Conservation (phyloP, 2,888 invertebrate genomes). For the Dorcus parallelipipedus region DNA sequence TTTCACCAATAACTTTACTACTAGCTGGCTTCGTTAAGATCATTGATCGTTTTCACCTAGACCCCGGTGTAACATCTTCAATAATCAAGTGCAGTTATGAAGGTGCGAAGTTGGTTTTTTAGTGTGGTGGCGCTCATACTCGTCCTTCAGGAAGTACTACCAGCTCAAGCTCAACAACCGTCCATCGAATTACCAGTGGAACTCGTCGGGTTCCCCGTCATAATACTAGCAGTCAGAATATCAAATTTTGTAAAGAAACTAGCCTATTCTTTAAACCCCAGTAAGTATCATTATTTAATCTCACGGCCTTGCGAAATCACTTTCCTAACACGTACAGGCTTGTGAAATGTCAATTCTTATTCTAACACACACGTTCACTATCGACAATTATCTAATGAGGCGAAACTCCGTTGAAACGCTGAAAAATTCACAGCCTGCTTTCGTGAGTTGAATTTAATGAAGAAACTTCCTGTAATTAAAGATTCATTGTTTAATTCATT, state of each 20-base stretch:
- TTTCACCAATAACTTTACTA: slow-evolving; percentile 40
- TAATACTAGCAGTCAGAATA: slow-evolving; percentile 71
- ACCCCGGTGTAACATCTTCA: slow-evolving; percentile 15
- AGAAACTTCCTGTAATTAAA: no score
- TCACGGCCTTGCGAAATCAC: not conserved
- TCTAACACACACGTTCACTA: no score
- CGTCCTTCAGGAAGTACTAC: slow-evolving; percentile 22
- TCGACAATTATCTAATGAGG: no score
- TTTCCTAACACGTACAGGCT: not conserved
- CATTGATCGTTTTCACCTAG: slow-evolving; percentile 28
- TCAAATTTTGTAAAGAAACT: slow-evolving; percentile 82
- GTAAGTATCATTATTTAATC: slow-evolving; percentile 53
- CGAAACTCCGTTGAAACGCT: no score
- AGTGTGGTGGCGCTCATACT: slow-evolving; percentile 17
- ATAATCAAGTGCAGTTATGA: slow-evolving; percentile 28
- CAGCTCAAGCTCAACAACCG: slow-evolving; percentile 40
- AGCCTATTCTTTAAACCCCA: slow-evolving; percentile 76
- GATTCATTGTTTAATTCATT: no score
- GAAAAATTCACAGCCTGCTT: no score
- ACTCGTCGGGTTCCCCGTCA: slow-evolving; percentile 78
- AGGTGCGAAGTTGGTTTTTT: slow-evolving; percentile 27
- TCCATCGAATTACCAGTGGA: slow-evolving; percentile 79
- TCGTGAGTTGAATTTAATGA: no score
- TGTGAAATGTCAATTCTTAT: no score
- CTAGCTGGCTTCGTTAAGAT: slow-evolving; percentile 13